These are phyloP conservation scores for fruit fly (Drosophila melanogaster) DNA, from an alignment of 1,140 invertebrate genomes.

Conservation along the genomic window Release_6_plus_ISO1_MT NC_004354.4:13586001-13586500, in stretches of 20 bases:
- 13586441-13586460: neutral
- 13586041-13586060: constrained; percentile 96
- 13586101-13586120: constrained; percentile 26
- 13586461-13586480: constrained; percentile 14
- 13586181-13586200: neutral
- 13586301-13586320: too few relatives aligned
- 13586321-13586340: too few relatives aligned
- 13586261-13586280: too few relatives aligned
- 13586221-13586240: too few relatives aligned
- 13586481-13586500: constrained; percentile 12
- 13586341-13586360: too few relatives aligned
- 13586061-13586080: constrained; percentile 92
- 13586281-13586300: too few relatives aligned
- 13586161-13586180: constrained; percentile 2
- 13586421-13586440: neutral
- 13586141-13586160: constrained; percentile 11
- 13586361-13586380: too few relatives aligned
- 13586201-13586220: neutral
- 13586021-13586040: constrained; percentile 98
- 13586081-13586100: constrained; percentile 88
- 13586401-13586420: too few relatives aligned
- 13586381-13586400: too few relatives aligned
- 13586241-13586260: too few relatives aligned
- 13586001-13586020: constrained; percentile 95
- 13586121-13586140: constrained; percentile 60